Evolutionary conservation across 2,113 vertebrate species (phyloP).

Genomic region (Bolborhynchus lineola): DNA sequence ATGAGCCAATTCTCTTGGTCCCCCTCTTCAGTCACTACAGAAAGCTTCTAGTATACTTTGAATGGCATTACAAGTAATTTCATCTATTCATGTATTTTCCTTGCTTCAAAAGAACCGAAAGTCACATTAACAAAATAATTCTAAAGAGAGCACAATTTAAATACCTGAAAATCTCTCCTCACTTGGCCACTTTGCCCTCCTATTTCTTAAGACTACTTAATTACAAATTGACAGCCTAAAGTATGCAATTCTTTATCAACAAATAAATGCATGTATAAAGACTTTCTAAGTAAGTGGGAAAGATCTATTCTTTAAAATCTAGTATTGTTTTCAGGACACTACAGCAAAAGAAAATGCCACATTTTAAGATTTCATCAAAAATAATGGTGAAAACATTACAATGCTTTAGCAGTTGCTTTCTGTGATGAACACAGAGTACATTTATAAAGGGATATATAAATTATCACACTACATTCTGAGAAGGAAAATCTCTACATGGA

Average conservation of each 20-base stretch:
- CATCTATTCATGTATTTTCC: neutral
- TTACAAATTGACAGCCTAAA: neutral
- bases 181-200: neutral
- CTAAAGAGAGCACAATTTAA: neutral
- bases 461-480: neutral
- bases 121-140: neutral
- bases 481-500: neutral
- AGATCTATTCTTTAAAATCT: neutral
- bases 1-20: neutral
- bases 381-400: neutral
- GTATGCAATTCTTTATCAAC: neutral
- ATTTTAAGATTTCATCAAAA: neutral
- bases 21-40: neutral
- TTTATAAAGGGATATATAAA: neutral
- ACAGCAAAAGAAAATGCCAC: neutral
- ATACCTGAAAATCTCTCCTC: neutral
- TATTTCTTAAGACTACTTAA: neutral
- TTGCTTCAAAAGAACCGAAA: neutral
- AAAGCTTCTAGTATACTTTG: neutral
- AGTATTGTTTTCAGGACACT: neutral
- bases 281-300: neutral
- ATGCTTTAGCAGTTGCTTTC: neutral
- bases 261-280: neutral
- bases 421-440: neutral
- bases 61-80: neutral